These are phyloP conservation scores for Garrulus glandarius DNA, from an alignment of 2,797 vertebrate genomes.

Conservation along the genomic window DNA sequence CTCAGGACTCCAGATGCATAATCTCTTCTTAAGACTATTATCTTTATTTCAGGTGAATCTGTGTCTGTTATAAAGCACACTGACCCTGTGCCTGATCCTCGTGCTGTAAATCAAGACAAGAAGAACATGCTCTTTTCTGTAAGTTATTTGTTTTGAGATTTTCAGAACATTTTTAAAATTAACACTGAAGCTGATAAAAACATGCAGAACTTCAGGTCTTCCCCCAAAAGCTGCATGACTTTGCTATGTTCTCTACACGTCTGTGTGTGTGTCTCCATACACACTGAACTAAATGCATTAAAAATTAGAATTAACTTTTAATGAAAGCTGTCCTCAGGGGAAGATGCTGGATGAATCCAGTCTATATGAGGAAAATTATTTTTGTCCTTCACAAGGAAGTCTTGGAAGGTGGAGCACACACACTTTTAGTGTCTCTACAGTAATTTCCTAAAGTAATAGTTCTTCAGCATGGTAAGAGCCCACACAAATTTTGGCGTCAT, in stretches of 20 bases:
- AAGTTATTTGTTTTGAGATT: conserved; percentile 67
- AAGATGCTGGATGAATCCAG: neutral
- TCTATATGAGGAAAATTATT: neutral
- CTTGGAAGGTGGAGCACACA: neutral
- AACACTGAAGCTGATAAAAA: neutral
- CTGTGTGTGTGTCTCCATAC: neutral
- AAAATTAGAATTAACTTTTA: neutral
- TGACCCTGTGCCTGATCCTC: conserved; percentile 95
- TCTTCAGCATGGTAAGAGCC: neutral
- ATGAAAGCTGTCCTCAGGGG: neutral
- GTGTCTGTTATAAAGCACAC: conserved; percentile 98
- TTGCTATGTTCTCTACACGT: neutral
- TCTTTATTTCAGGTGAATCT: conserved; percentile 85
- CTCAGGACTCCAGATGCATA: neutral
- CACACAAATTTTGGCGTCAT: neutral
- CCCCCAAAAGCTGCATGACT: neutral
- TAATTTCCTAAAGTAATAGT: neutral
- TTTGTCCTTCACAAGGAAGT: neutral
- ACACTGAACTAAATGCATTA: neutral
- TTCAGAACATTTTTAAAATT: neutral
- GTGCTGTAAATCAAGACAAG: conserved; percentile 98
- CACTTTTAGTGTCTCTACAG: neutral
- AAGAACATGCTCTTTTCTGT: conserved; percentile 99
- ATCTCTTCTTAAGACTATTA: neutral
- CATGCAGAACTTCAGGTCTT: neutral